phyloP scores from a whole-genome alignment of 2,888 invertebrate genomes.

The Limenitis camilla region DNA sequence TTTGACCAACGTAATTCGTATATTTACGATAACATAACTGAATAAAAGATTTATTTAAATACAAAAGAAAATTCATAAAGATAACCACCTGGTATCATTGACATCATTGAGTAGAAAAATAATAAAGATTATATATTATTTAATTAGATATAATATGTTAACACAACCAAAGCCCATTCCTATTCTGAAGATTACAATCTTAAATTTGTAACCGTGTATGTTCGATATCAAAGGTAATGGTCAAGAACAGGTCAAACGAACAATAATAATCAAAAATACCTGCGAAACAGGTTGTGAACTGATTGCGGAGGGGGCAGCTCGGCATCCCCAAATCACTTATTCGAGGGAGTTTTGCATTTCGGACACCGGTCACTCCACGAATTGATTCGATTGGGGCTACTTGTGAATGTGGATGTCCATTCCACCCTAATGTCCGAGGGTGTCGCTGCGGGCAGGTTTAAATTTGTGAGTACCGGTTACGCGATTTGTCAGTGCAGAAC shows the following conservation, averaged over 20 bases:
- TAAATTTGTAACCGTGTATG: background rate
- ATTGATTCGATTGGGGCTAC: slow-evolving; percentile 60
- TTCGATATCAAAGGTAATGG: slow-evolving; percentile 30
- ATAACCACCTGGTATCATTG: too few relatives aligned
- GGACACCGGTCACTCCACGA: slow-evolving; percentile 55
- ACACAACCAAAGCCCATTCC: too few relatives aligned
- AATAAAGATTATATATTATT: too few relatives aligned
- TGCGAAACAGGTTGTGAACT: slow-evolving; percentile 57
- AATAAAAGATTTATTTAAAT: too few relatives aligned
- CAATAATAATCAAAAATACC: slow-evolving; percentile 55
- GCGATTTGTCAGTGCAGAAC: slow-evolving; percentile 35
- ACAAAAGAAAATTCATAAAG: too few relatives aligned
- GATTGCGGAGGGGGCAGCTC: slow-evolving; percentile 55
- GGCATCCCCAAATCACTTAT: slow-evolving; percentile 56
- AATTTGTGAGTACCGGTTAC: slow-evolving; percentile 30
- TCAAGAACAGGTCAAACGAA: slow-evolving; percentile 38
- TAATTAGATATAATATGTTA: too few relatives aligned
- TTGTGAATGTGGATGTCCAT: slow-evolving; percentile 56
- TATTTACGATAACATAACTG: too few relatives aligned
- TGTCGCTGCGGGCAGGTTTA: slow-evolving; percentile 42
- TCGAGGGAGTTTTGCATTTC: slow-evolving; percentile 64
- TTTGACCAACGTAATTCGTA: too few relatives aligned
- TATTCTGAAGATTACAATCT: slow-evolving; percentile 3
- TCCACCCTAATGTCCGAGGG: slow-evolving; percentile 39
- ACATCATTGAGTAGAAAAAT: too few relatives aligned